Conservation (phyloP, 2,888 invertebrate genomes). For the Dinocampus coccinellae region DNA sequence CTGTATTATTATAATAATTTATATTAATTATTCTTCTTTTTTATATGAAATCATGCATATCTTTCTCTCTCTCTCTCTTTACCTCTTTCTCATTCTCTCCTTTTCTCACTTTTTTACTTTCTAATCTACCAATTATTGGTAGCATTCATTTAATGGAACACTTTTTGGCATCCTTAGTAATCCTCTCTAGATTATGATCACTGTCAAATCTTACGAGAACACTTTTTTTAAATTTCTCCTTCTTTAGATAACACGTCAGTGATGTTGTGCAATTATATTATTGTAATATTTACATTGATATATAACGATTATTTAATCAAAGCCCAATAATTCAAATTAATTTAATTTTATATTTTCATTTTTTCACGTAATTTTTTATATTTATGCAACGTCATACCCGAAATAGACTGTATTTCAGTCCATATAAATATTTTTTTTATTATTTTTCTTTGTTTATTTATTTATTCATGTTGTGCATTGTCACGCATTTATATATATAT, state of each 20-base stretch:
- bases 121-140: constrained; percentile 17
- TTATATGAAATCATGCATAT: constrained; percentile 6
- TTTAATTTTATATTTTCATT: constrained; percentile 18
- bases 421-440: constrained; percentile 1
- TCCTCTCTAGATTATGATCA: constrained; percentile 36
- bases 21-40: neutral
- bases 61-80: neutral
- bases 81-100: too few species aligned
- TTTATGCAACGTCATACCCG: too few species aligned
- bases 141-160: constrained; percentile 45
- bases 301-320: neutral
- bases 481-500: too few species aligned
- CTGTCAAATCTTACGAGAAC: constrained; percentile 38
- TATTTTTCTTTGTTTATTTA: too few species aligned
- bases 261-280: constrained; percentile 15
- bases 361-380: neutral
- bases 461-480: too few species aligned
- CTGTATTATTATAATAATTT: constrained; percentile 16
- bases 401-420: neutral
- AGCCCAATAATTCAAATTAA: too few species aligned
- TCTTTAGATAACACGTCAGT: constrained; percentile 30
- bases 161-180: constrained; percentile 49
- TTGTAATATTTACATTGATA: constrained; percentile 35
- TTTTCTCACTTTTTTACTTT: neutral
- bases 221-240: constrained; percentile 20